Conservation (phyloP, 1,140 invertebrate species). For the Adelges cooleyi region DNA sequence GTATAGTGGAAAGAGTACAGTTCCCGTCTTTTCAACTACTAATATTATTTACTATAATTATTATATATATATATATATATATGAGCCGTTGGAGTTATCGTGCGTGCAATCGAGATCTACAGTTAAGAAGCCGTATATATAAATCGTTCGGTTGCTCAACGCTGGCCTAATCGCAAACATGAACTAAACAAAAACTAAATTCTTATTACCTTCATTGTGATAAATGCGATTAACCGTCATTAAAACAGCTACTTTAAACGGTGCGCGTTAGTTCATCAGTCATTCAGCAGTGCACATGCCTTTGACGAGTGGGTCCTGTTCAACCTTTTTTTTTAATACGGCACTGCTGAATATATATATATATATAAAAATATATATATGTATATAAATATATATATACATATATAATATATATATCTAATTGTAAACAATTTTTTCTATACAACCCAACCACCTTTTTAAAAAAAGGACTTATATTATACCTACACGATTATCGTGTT, state of each 20-base stretch:
- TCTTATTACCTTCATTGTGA: background rate
- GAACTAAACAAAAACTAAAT: background rate
- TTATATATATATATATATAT: too few species aligned
- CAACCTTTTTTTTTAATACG: conserved; percentile 2
- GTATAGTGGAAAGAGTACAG: too few species aligned
- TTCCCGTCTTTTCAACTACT: too few species aligned
- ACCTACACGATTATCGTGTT: background rate
- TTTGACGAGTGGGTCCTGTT: background rate
- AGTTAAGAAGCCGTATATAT: background rate
- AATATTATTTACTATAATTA: too few species aligned
- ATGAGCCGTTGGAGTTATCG: too few species aligned
- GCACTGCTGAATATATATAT: conserved; percentile 22
- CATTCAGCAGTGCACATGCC: conserved; percentile 24
- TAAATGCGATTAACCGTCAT: background rate
- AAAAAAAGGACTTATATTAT: background rate
- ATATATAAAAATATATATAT: too few species aligned
- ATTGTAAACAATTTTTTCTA: too few species aligned
- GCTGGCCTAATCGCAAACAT: background rate
- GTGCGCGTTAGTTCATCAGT: background rate
- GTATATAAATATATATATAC: too few species aligned
- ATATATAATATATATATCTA: too few species aligned
- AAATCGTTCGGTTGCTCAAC: background rate
- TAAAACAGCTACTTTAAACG: background rate
- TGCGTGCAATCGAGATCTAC: too few species aligned
- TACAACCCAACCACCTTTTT: too few species aligned